A percentile compares a stretch with the other conserved stretches of the same genome.
Evolutionary conservation across 2,797 vertebrate genomes (phyloP).

Genomic region (Percopsis omiscomaycus): DNA sequence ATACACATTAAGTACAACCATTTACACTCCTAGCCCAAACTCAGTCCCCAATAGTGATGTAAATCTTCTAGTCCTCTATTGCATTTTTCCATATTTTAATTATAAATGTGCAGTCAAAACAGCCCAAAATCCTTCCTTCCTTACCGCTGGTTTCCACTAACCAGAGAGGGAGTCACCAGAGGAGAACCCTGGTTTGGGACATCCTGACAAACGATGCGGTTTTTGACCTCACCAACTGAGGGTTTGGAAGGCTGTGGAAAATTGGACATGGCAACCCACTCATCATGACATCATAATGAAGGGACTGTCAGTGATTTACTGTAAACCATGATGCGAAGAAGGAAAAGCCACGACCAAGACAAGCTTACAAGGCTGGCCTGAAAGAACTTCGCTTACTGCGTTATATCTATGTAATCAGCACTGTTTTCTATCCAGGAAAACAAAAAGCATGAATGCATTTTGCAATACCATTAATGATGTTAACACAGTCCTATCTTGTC

Average conservation of each 20-base stretch:
- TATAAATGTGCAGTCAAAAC: background rate
- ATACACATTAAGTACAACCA: too few species aligned
- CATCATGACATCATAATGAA: conserved; percentile 24
- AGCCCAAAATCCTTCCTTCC: background rate
- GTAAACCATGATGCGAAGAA: conserved; percentile 1
- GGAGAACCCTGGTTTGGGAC: background rate
- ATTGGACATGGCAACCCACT: conserved; percentile 10
- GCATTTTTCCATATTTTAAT: background rate
- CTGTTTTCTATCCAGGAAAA: too few species aligned
- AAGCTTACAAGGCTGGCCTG: background rate
- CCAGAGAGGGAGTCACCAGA: background rate
- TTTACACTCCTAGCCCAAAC: too few species aligned
- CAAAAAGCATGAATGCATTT: too few species aligned
- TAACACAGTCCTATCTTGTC: too few species aligned
- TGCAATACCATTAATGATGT: too few species aligned
- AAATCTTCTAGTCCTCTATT: background rate
- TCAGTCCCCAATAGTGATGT: background rate
- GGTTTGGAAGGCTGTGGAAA: conserved; percentile 7
- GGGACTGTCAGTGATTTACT: conserved; percentile 16
- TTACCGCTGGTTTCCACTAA: background rate
- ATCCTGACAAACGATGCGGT: conserved; percentile 12
- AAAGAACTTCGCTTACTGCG: background rate
- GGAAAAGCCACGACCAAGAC: background rate
- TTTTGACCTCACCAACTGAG: conserved; percentile 6
- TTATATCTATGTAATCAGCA: background rate